Evolutionary conservation across 2,113 vertebrate species (phyloP), one percentile per base, ranked within the genome.

Genomic region (Hippocampus guttulatus): DNA sequence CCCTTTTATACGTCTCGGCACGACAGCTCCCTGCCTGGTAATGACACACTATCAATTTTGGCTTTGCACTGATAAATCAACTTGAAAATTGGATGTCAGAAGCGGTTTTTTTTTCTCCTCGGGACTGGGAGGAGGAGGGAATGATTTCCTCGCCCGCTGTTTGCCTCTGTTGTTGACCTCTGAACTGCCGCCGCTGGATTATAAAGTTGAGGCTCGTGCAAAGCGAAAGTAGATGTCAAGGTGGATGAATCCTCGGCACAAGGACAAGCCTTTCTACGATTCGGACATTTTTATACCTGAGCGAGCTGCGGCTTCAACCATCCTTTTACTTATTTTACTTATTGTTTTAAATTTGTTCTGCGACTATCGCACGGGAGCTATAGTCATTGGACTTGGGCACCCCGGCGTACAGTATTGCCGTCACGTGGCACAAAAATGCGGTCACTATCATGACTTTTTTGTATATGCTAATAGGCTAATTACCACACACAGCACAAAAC

Each of bases 61-160:
- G 94, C 95, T 95, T 95, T 94, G 91, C 87, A 93, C 95, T 96
- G 97, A 98, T 99, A 98, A 98, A 99, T 99, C 96, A 98, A 92
- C 92, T 96, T 94, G 95, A 98, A 98, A 98, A 99, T 98, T 98
- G 96, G 95, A 96, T 98, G 96, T 96, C 96, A 97, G 91, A 73
- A 82, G 58, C 58, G 27, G 73, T 94, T 95, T 95, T 93, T 86
- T 78, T 79, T 93, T 91, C 23, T 4, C n/a, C 33, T 16, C 7
- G 15, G 27, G 27, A 33, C 7, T 18, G 43, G 73, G 85, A 90
- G 85, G 77, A 60, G 63, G 82, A 85, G 92, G 85, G 91, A 94
- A 93, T 93, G 93, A 95, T 94, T 95, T 95, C 93, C 80, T 79
- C 93, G 91, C 89, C 91, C 92, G 93, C 90, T 93, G 91, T 91